These are phyloP conservation scores for Nomada ferruginata DNA, from an alignment of 2,888 invertebrate genomes.

Conservation along the genomic window DNA sequence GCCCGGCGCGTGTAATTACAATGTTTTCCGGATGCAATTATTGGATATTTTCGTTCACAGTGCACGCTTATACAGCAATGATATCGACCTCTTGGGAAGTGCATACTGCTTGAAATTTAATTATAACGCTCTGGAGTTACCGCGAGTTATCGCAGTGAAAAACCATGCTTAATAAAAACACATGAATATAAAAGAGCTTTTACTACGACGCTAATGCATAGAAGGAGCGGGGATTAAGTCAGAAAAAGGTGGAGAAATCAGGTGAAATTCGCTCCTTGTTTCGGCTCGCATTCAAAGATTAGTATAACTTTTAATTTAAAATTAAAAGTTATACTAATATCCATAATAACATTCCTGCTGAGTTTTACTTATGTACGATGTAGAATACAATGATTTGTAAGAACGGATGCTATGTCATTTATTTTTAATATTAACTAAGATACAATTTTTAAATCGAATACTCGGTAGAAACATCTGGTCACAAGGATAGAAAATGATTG, in stretches of 20 bases:
- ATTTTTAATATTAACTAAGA: not conserved
- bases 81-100: slow-evolving; percentile 60
- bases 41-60: slow-evolving; percentile 61
- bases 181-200: slow-evolving; percentile 63
- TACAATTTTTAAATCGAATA: not conserved
- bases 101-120: slow-evolving; percentile 69
- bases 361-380: not conserved
- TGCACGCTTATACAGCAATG: slow-evolving; percentile 58
- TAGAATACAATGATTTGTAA: too few relatives aligned
- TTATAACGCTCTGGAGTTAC: slow-evolving; percentile 64
- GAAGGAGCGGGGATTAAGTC: not conserved
- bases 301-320: too few relatives aligned
- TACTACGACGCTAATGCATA: slow-evolving; percentile 55
- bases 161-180: slow-evolving; percentile 64
- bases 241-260: slow-evolving; percentile 49
- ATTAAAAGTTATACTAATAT: slow-evolving; percentile 50
- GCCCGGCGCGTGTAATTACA: slow-evolving; percentile 25
- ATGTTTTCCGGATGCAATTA: slow-evolving; percentile 45
- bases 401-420: not conserved
- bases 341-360: not conserved
- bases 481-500: not conserved
- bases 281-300: slow-evolving; percentile 10
- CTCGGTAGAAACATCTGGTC: too few relatives aligned
- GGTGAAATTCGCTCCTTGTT: slow-evolving; percentile 42
- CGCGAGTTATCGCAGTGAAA: slow-evolving; percentile 52